A percentile compares a stretch with the other conserved stretches of the same genome.
phyloP scores from a whole-genome alignment of 2,113 vertebrate species.

The Gallinago paraguaiae region DNA sequence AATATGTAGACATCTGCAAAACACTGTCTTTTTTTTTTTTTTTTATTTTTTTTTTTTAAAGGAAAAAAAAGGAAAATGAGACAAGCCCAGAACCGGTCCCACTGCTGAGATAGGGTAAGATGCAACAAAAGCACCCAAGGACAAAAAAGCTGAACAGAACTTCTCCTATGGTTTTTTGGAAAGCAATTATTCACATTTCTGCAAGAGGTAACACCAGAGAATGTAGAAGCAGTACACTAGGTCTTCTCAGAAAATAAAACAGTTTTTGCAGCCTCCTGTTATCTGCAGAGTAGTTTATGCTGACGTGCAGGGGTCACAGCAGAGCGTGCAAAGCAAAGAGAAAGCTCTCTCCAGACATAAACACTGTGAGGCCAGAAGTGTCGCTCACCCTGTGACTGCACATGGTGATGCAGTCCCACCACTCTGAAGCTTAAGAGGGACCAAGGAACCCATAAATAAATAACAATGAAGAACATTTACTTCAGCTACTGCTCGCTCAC shows the following conservation, averaged over 20 bases:
- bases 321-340: neutral
- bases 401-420: neutral
- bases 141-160: neutral
- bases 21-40: neutral
- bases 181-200: neutral
- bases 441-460: neutral
- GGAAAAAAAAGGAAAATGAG: neutral
- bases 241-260: neutral
- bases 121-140: rapidly evolving
- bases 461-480: neutral
- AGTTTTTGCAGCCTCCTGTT: neutral
- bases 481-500: neutral
- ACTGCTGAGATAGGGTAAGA: neutral
- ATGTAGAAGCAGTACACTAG: neutral
- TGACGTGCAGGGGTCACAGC: neutral
- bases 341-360: neutral
- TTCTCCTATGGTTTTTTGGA: neutral
- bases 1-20: neutral
- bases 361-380: neutral
- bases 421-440: neutral
- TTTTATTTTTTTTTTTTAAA: neutral
- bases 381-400: neutral
- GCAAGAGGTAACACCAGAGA: neutral
- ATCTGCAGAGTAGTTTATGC: neutral
- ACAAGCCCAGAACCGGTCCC: neutral